Percentiles rank a stretch among this genome's conserved stretches.
Evolutionary conservation across 2,797 vertebrate genomes (phyloP).

Genomic region (Brachymystax lenok): DNA sequence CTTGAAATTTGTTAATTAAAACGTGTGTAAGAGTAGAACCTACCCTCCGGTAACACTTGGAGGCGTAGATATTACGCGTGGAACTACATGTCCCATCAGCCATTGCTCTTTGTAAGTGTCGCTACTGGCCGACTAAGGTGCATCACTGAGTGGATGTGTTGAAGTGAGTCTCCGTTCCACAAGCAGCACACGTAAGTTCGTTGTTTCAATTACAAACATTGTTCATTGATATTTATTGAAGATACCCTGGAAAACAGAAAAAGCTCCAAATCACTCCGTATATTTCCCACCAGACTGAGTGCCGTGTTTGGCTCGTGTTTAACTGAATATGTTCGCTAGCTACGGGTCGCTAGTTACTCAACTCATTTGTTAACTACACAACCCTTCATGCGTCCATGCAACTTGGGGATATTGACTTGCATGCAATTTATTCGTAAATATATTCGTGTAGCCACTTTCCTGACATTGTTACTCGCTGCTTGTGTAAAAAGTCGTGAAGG

Average conservation of each 20-base stretch:
- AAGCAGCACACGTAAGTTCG: background rate
- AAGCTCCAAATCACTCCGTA: no score
- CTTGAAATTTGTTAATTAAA: background rate
- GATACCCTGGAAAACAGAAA: background rate
- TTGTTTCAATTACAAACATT: background rate
- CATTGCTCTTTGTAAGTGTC: background rate
- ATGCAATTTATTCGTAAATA: background rate
- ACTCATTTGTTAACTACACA: background rate
- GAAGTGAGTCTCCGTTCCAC: background rate
- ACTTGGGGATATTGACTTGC: background rate
- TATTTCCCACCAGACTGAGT: background rate
- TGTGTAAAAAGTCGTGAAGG: background rate
- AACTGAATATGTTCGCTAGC: background rate
- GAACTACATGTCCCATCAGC: constrained; percentile 7
- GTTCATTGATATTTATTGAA: background rate
- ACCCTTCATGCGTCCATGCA: background rate
- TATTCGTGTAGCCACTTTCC: background rate
- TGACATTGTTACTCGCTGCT: background rate
- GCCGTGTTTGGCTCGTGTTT: no score
- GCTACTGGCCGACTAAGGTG: background rate
- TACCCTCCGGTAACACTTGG: background rate
- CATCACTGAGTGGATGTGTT: background rate
- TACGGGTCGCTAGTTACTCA: background rate
- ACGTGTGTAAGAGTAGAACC: background rate
- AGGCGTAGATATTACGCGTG: background rate